These are phyloP conservation scores for Geothlypis trichas DNA, from an alignment of 2,113 vertebrate genomes.

Conservation along the genomic window DNA sequence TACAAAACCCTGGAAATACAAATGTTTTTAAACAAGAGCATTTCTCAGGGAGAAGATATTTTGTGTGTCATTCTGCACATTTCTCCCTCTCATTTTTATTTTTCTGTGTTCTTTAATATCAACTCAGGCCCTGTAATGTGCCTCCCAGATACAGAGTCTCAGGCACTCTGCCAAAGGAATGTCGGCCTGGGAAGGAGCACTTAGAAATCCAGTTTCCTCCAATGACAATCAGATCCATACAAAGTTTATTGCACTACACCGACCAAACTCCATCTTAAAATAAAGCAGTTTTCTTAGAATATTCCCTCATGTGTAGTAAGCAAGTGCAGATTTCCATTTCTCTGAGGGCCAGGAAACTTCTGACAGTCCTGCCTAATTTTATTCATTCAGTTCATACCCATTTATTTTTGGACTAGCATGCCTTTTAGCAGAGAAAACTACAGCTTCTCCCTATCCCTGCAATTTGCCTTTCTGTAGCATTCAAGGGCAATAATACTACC, in stretches of 20 bases:
- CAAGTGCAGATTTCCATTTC: neutral
- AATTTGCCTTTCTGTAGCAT: neutral
- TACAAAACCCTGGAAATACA: neutral
- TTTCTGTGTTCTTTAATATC: neutral
- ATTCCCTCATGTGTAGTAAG: neutral
- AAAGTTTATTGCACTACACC: neutral
- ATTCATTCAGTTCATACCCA: neutral
- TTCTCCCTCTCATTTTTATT: neutral
- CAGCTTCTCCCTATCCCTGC: neutral
- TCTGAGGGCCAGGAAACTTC: neutral
- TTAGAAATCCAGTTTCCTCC: neutral
- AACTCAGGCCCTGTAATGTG: neutral
- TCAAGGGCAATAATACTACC: neutral
- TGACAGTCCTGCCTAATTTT: neutral
- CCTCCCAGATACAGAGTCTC: constrained; percentile 15
- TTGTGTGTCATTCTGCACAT: neutral
- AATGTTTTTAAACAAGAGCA: neutral
- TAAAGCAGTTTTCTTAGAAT: neutral
- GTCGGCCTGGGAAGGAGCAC: neutral
- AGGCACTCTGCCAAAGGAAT: constrained; percentile 47
- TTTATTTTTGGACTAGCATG: constrained; percentile 10
- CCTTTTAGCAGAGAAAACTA: constrained; percentile 13
- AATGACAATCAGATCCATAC: neutral
- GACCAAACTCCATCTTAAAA: neutral
- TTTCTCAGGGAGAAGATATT: neutral